Conservation (phyloP, 1,140 invertebrate genomes). For the Drosophila kepulauana region DNA sequence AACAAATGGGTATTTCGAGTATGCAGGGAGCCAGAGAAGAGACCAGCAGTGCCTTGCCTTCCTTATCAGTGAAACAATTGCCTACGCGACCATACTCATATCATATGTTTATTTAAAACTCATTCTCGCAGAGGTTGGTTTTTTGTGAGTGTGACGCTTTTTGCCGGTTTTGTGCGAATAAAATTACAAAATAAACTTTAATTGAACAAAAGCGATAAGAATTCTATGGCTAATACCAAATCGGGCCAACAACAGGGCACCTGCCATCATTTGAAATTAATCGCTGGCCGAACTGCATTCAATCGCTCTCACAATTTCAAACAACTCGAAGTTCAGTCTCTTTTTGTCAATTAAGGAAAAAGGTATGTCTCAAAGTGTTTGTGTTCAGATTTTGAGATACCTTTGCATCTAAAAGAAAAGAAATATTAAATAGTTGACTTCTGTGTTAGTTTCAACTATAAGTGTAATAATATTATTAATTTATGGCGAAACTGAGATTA, state of each 20-base stretch:
- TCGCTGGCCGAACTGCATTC: slow-evolving; percentile 58
- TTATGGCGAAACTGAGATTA: not conserved
- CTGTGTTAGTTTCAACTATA: not conserved
- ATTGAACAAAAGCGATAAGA: slow-evolving; percentile 74
- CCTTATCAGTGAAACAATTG: slow-evolving; percentile 44
- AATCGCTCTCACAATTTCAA: slow-evolving; percentile 39
- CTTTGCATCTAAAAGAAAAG: not conserved
- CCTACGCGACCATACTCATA: slow-evolving; percentile 19
- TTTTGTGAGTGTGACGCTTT: slow-evolving; percentile 45
- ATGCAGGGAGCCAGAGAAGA: slow-evolving; percentile 11
- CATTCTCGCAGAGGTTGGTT: slow-evolving; percentile 24
- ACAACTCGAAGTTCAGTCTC: slow-evolving; percentile 33
- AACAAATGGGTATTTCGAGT: slow-evolving; percentile 11
- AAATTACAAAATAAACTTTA: slow-evolving; percentile 76
- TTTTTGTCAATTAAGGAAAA: slow-evolving; percentile 69
- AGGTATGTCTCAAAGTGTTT: slow-evolving; percentile 53
- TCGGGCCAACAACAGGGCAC: slow-evolving; percentile 39
- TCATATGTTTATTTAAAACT: slow-evolving; percentile 59
- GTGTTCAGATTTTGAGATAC: not conserved
- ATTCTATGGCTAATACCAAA: slow-evolving; percentile 61
- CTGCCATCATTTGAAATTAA: slow-evolving; percentile 57
- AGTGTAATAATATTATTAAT: not conserved
- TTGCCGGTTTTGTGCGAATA: slow-evolving; percentile 66
- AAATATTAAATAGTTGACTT: not conserved
- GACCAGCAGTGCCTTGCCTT: not conserved